phyloP scores from a whole-genome alignment of 2,797 vertebrate species.

The Neosalanx taihuensis region DNA sequence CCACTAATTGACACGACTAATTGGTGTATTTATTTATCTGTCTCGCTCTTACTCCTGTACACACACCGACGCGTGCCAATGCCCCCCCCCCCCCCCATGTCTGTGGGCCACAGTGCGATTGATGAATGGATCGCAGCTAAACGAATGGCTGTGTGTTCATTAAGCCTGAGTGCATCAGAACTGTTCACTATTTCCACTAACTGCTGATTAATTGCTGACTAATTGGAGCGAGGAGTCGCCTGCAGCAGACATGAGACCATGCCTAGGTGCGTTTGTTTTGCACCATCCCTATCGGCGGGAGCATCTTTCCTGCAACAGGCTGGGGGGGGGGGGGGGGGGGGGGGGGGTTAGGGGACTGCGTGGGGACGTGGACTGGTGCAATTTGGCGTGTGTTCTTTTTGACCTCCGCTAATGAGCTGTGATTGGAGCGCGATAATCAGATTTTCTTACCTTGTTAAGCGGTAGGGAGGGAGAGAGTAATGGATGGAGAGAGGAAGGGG shows the following conservation, averaged over 20 bases:
- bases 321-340: constrained; percentile 51
- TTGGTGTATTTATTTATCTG: not conserved
- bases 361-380: constrained; percentile 31
- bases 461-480: constrained; percentile 33
- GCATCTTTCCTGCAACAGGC: constrained; percentile 44
- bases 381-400: constrained; percentile 62
- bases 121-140: not conserved
- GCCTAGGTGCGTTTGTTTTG: too few species aligned
- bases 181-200: constrained; percentile 36
- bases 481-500: constrained; percentile 20
- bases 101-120: not conserved
- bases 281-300: too few species aligned
- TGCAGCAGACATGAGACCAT: too few species aligned
- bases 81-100: not conserved
- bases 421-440: constrained; percentile 70
- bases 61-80: not conserved
- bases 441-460: constrained; percentile 61
- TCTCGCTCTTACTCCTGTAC: not conserved
- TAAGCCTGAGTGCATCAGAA: constrained; percentile 68
- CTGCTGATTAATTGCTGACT: constrained; percentile 62
- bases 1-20: too few species aligned
- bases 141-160: constrained; percentile 65
- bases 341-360: constrained; percentile 33
- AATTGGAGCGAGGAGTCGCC: too few species aligned
- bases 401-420: constrained; percentile 69